Evolutionary conservation across 2,888 invertebrate species (phyloP), one percentile per base, ranked within the genome.

Genomic region (Perizoma affinitatum): DNA sequence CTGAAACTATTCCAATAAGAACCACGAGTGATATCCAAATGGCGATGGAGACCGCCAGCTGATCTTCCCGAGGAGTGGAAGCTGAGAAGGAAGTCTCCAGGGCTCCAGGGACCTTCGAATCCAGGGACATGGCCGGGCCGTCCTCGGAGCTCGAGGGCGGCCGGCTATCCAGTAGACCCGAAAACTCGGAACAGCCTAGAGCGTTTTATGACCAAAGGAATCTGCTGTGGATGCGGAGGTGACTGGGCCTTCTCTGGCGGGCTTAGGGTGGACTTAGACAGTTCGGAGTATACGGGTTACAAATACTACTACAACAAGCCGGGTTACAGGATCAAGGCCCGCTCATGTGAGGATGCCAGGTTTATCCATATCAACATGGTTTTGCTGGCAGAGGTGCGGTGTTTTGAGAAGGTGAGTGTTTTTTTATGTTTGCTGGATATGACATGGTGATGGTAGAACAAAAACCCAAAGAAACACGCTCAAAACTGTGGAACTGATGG

Each of bases 331-430:
- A 75, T 86, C 54, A 87, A 82, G 62, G 79, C 90, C 43, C 84
- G 90, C 57, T 93, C 90, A 61, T 87, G 92, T 70, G 94, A 94
- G 70, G 95, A 95, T 74, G 94, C 95, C 7, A 88, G 95, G 68
- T 95, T 94, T 80, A 90, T 95, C 72, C 94, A 94, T 78, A 90
- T 95, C 75, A 95, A 94, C 80, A 94, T 91, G 79, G 85, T 93
- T 63, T 90, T 96, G 68, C 87, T 95, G 74, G 93, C 93, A 7
- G 93, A 95, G 74, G 92, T 95, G 66, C 88, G 83, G 62, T 90
- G 92, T 78, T 95, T 96, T 79, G 95, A 95, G 84, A 92, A 94
- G 95, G 95, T 95, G 84, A 90, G 90, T 82, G 42, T n/a, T 6
- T 41, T 42, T n/a, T 46, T 34, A 7, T 10, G 22, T 22, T 22